Conservation (phyloP, 2,888 invertebrate species). For the Bursaphelenchus okinawaensis region DNA sequence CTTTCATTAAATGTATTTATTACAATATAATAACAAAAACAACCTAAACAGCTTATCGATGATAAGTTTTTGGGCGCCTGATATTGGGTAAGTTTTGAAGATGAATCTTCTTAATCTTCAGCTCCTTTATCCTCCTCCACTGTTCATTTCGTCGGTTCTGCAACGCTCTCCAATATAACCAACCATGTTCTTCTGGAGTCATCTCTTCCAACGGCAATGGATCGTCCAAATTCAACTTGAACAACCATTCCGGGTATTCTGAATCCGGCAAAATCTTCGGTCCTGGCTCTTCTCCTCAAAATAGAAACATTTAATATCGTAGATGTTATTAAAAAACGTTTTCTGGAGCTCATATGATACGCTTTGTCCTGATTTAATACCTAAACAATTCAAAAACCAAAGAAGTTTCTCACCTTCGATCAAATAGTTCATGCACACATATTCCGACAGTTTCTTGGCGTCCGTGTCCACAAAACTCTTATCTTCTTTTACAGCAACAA, state of each 20-base stretch:
- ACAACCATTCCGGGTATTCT: conserved; percentile 61
- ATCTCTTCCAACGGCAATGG: conserved; percentile 46
- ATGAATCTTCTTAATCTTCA: conserved; percentile 40
- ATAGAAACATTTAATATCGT: no score
- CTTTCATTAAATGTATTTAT: no score
- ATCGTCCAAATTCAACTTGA: conserved; percentile 41
- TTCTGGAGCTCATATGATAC: no score
- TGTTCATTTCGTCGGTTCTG: conserved; percentile 43
- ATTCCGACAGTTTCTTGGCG: conserved; percentile 45
- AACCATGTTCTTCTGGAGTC: conserved; percentile 48
- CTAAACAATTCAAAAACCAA: no score
- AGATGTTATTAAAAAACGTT: no score
- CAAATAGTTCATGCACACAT: conserved; percentile 52
- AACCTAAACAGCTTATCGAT: not conserved
- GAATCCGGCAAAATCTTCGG: conserved; percentile 59
- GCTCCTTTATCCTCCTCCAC: conserved; percentile 37
- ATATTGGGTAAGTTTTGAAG: conserved; percentile 38
- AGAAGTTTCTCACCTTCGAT: conserved; percentile 33
- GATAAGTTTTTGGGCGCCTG: not conserved
- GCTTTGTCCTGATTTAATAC: no score
- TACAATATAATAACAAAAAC: not conserved
- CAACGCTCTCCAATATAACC: conserved; percentile 50
- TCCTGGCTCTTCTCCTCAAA: conserved; percentile 59
- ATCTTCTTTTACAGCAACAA: conserved; percentile 42
- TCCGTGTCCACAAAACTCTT: conserved; percentile 50